A percentile compares a stretch with the other conserved stretches of the same genome.
These are phyloP conservation scores for Cotesia glomerata DNA, from an alignment of 1,140 invertebrate species.

Conservation along the genomic window DNA sequence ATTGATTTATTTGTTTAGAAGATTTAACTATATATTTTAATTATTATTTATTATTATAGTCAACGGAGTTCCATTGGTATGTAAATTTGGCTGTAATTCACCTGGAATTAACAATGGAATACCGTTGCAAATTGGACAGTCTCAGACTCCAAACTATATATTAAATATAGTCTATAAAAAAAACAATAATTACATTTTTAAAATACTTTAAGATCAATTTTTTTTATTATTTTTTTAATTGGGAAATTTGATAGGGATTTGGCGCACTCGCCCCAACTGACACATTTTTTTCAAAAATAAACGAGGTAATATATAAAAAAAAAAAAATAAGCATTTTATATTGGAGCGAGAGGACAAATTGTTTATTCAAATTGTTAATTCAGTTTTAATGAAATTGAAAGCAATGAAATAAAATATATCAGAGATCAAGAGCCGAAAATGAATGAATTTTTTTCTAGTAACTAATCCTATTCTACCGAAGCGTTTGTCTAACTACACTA, in stretches of 20 bases:
- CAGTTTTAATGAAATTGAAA: too few relatives aligned
- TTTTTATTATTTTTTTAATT: conserved; percentile 4
- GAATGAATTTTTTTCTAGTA: too few relatives aligned
- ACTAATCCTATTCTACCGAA: too few relatives aligned
- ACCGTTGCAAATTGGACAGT: conserved; percentile 11
- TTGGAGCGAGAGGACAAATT: background rate
- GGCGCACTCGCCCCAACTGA: conserved; percentile 51
- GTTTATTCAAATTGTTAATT: background rate
- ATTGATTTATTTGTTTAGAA: background rate
- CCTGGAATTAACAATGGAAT: conserved; percentile 17
- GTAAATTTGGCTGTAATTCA: conserved; percentile 15
- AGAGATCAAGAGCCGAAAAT: too few relatives aligned
- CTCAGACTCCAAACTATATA: background rate
- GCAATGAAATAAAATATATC: too few relatives aligned
- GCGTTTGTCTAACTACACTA: too few relatives aligned
- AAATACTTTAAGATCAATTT: too few relatives aligned
- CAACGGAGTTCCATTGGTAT: conserved; percentile 17
- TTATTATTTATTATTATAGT: background rate
- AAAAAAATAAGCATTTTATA: background rate
- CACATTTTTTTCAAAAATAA: conserved; percentile 36
- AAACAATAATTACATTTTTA: background rate
- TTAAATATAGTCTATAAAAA: too few relatives aligned
- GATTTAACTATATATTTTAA: background rate
- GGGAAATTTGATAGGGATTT: conserved; percentile 14
- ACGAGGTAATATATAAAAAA: background rate